These are phyloP conservation scores for Monarcha castaneiventris DNA, from an alignment of 2,113 vertebrate genomes.

Conservation along the genomic window DNA sequence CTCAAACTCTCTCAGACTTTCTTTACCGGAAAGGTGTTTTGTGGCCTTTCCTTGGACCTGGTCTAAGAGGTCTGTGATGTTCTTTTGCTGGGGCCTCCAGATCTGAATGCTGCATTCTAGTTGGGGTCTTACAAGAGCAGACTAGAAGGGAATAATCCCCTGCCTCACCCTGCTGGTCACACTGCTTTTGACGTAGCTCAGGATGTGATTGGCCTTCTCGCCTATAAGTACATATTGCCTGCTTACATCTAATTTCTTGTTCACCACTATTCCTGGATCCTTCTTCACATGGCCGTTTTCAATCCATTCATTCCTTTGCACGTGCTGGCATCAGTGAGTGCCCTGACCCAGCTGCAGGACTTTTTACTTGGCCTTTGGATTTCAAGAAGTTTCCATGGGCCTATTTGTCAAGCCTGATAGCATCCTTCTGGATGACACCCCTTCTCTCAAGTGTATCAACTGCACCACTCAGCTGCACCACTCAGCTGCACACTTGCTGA, in stretches of 20 bases:
- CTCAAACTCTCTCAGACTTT: neutral
- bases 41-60: neutral
- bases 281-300: neutral
- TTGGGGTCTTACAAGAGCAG: fast-evolving
- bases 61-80: fast-evolving
- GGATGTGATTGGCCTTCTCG: neutral
- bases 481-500: neutral
- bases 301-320: neutral
- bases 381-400: neutral
- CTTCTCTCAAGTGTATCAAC: neutral
- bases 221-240: neutral
- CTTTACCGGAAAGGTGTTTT: neutral
- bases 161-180: neutral
- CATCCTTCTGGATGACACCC: neutral
- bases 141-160: neutral
- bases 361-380: neutral
- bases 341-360: fast-evolving
- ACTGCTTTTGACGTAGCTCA: neutral
- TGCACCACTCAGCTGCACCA: neutral
- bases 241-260: neutral
- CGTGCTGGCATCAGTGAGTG: fast-evolving
- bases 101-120: neutral
- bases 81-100: neutral
- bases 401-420: neutral
- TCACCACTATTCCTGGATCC: neutral